These are phyloP conservation scores for Megaleporinus macrocephalus DNA, from an alignment of 2,113 vertebrate species.

Conservation along the genomic window DNA sequence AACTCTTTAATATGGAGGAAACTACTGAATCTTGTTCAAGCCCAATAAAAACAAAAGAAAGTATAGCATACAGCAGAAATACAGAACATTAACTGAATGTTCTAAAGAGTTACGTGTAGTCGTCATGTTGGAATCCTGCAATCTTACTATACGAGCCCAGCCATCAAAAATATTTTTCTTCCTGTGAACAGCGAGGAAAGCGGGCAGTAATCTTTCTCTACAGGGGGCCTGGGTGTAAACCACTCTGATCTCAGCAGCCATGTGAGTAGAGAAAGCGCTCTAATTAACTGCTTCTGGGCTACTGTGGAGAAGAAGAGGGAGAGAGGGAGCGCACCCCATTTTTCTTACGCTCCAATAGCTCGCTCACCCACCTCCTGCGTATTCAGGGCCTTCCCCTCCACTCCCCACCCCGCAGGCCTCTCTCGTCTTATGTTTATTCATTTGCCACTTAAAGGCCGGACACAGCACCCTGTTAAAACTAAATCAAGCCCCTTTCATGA, in stretches of 20 bases:
- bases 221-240: constrained; percentile 75
- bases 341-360: constrained; percentile 49
- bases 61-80: not conserved
- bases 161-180: constrained; percentile 6
- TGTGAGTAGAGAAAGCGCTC: constrained; percentile 79
- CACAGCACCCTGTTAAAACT: constrained; percentile 72
- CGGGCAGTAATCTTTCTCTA: constrained; percentile 64
- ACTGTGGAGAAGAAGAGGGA: constrained; percentile 70
- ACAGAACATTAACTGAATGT: not conserved
- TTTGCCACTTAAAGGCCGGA: constrained; percentile 75
- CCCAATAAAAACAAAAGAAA: not conserved
- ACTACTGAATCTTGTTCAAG: not conserved
- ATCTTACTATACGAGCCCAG: not conserved
- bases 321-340: constrained; percentile 35
- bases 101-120: not conserved
- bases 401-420: constrained; percentile 61
- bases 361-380: constrained; percentile 57
- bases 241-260: constrained; percentile 78
- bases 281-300: constrained; percentile 78
- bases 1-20: too few species aligned
- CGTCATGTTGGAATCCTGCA: not conserved
- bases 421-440: constrained; percentile 80
- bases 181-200: constrained; percentile 57
- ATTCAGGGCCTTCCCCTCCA: constrained; percentile 50
- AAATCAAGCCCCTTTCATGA: constrained; percentile 71